Percentiles rank a stretch among this genome's conserved stretches.
Evolutionary conservation across 2,797 vertebrate genomes (phyloP).

Genomic region (Acanthurus tractus): DNA sequence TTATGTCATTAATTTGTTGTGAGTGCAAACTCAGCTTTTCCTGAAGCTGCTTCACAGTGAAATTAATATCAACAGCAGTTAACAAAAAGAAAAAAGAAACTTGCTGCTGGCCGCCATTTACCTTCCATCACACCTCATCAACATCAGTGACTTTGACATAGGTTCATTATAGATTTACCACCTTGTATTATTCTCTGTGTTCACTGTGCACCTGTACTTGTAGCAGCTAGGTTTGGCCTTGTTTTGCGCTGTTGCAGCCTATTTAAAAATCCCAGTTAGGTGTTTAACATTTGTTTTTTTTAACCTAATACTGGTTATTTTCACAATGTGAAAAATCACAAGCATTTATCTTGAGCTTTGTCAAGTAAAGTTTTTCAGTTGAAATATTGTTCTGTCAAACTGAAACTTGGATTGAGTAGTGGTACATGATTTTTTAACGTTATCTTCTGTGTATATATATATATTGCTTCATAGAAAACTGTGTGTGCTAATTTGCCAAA

Average conservation of each 20-base stretch:
- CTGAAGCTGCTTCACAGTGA: not conserved
- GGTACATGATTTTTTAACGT: no score
- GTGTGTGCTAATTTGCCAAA: not conserved
- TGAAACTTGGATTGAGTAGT: not conserved
- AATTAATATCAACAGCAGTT: not conserved
- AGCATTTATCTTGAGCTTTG: not conserved
- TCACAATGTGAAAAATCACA: not conserved
- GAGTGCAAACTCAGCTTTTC: constrained; percentile 9
- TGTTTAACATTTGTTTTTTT: not conserved
- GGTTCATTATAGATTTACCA: not conserved
- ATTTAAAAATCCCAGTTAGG: not conserved
- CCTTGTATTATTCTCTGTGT: not conserved
- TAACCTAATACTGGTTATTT: no score
- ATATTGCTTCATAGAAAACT: not conserved
- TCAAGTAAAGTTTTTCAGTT: not conserved
- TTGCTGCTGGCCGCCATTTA: not conserved
- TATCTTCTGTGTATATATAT: not conserved
- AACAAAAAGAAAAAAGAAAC: not conserved
- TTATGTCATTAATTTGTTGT: not conserved
- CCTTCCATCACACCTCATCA: not conserved
- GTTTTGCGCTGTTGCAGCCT: not conserved
- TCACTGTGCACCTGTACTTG: not conserved
- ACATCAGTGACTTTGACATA: not conserved
- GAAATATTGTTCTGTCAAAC: not conserved
- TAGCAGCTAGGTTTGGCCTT: not conserved